Percentiles rank a stretch among this genome's conserved stretches.
Evolutionary conservation across 2,113 vertebrate species (phyloP).

Genomic region (Siniperca chuatsi): DNA sequence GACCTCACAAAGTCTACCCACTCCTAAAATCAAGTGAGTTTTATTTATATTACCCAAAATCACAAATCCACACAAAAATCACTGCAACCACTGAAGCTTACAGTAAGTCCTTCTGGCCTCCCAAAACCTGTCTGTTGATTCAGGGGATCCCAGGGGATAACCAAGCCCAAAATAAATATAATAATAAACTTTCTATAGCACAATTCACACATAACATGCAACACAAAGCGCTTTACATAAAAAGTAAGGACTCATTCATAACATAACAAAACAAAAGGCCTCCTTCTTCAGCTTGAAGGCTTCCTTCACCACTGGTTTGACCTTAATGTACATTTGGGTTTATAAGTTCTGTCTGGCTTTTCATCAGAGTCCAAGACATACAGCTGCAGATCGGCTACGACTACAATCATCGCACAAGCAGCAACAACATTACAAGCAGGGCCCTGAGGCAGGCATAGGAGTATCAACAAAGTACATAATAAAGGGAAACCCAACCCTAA

Average conservation of each 20-base stretch:
- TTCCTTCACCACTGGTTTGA: not conserved
- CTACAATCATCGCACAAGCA: not conserved
- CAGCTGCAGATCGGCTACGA: not conserved
- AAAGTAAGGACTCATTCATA: not conserved
- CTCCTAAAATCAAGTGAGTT: not conserved
- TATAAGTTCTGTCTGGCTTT: not conserved
- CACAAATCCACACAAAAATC: too few species aligned
- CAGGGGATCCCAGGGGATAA: too few species aligned
- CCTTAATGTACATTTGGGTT: not conserved
- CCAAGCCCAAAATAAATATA: too few species aligned
- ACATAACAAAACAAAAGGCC: not conserved
- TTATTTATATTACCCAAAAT: not conserved
- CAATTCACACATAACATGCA: too few species aligned
- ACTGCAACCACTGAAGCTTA: too few species aligned
- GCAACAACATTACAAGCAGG: not conserved
- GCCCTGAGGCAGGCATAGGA: not conserved
- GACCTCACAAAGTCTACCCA: not conserved
- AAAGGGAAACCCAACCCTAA: slow-evolving; percentile 26
- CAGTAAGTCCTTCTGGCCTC: too few species aligned
- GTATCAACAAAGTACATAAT: slow-evolving; percentile 42
- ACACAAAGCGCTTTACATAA: not conserved
- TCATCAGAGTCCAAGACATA: not conserved
- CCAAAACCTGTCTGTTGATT: too few species aligned
- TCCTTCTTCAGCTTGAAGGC: not conserved
- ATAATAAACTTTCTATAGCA: too few species aligned